phyloP scores from a whole-genome alignment of 2,888 invertebrate species.

The Folsomia manolachei region DNA sequence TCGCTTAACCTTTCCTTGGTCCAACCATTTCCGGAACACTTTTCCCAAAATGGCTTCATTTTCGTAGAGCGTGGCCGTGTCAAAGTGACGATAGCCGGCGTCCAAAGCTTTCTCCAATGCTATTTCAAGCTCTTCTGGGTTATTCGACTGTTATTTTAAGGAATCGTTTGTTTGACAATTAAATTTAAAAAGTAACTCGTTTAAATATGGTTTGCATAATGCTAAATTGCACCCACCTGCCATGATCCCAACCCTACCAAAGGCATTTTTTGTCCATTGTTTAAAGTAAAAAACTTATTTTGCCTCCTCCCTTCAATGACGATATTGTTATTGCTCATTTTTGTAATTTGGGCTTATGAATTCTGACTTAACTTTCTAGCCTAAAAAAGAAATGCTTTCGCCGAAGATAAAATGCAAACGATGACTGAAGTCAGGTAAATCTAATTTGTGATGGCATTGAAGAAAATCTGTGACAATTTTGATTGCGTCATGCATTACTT shows the following conservation, averaged over 20 bases:
- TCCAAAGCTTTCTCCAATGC: constrained; percentile 69
- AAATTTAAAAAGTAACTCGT: constrained; percentile 24
- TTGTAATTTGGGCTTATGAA: too few species aligned
- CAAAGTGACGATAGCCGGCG: constrained; percentile 78
- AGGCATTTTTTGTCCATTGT: constrained; percentile 64
- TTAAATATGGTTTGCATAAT: constrained; percentile 23
- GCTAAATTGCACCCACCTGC: constrained; percentile 62
- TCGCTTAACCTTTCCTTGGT: constrained; percentile 65
- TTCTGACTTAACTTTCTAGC: too few species aligned
- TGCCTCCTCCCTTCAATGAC: neutral
- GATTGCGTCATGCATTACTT: too few species aligned
- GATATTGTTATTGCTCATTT: constrained; percentile 15
- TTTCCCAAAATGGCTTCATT: constrained; percentile 75
- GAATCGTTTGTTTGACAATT: constrained; percentile 23
- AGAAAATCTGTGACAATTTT: too few species aligned
- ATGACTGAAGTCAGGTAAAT: too few species aligned
- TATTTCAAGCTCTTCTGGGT: constrained; percentile 61
- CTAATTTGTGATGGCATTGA: too few species aligned
- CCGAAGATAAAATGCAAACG: too few species aligned
- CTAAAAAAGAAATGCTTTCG: too few species aligned
- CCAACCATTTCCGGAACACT: constrained; percentile 69
- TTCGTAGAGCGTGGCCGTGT: constrained; percentile 72
- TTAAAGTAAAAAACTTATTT: constrained; percentile 18
- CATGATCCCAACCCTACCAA: constrained; percentile 74
- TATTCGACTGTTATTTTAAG: constrained; percentile 23